Conservation (phyloP, 2,113 vertebrate species). For the Pedetes capensis region DNA sequence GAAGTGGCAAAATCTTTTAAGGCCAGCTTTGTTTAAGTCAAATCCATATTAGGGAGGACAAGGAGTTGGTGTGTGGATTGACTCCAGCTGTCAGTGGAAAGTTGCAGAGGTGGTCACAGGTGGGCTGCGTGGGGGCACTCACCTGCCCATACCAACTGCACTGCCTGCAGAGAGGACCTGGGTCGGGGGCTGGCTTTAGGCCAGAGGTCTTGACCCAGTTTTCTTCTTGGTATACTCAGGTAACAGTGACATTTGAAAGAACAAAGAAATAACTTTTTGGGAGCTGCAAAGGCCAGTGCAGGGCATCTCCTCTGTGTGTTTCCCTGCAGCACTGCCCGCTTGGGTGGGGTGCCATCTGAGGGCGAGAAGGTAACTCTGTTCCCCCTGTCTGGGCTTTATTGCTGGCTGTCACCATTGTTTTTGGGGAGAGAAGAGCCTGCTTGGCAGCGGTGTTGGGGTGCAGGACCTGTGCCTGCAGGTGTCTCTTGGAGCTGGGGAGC, state of each 20-base stretch:
- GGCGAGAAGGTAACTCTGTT: neutral
- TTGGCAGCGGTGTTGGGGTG: neutral
- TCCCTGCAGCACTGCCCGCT: rapidly evolving
- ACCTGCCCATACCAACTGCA: rapidly evolving
- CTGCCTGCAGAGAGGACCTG: neutral
- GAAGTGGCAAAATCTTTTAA: neutral
- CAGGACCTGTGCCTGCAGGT: too few species aligned
- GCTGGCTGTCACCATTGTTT: rapidly evolving
- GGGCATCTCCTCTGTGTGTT: neutral
- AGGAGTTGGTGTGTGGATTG: neutral
- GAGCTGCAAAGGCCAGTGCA: neutral
- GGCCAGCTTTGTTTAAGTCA: neutral
- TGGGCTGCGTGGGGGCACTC: neutral
- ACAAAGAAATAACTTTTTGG: neutral
- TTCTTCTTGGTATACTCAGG: neutral
- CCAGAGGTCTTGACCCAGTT: neutral
- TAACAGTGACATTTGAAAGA: neutral
- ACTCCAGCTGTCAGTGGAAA: neutral
- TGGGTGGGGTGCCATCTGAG: too few species aligned
- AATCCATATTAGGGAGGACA: rapidly evolving
- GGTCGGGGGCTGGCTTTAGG: neutral
- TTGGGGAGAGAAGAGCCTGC: neutral
- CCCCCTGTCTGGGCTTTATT: neutral
- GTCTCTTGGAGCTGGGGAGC: neutral
- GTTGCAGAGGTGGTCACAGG: neutral